These are phyloP conservation scores for Psephotus haematonotus DNA, from an alignment of 2,113 vertebrate genomes.

Conservation along the genomic window DNA sequence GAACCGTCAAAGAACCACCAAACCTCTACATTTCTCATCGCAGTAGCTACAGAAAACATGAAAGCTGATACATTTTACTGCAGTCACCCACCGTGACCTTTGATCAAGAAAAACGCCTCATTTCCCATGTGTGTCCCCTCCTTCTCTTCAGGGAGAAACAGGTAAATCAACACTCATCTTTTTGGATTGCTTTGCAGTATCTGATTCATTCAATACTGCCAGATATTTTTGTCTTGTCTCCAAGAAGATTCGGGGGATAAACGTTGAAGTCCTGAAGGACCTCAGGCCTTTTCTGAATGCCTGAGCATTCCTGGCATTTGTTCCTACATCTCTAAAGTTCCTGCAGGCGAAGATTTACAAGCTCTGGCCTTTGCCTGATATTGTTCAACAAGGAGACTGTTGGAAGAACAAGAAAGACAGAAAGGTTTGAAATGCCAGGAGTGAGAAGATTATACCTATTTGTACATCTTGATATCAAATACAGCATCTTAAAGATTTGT, in stretches of 20 bases:
- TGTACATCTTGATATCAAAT: background rate
- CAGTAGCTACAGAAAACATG: background rate
- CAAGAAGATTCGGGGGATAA: conserved; percentile 3
- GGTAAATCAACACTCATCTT: conserved; percentile 21
- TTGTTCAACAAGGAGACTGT: conserved; percentile 24
- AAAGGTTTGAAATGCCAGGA: conserved; percentile 3
- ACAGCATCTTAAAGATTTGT: background rate
- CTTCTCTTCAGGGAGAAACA: background rate
- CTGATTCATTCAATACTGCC: background rate
- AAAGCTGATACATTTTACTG: background rate
- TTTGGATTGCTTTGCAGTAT: background rate
- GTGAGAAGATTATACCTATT: background rate
- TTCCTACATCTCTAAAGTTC: conserved; percentile 41
- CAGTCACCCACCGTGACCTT: background rate
- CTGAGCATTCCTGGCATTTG: conserved; percentile 55
- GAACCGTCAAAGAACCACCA: background rate
- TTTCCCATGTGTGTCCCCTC: background rate
- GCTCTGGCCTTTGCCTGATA: conserved; percentile 27
- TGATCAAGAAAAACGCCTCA: background rate
- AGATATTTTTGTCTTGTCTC: conserved; percentile 43
- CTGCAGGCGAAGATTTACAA: conserved; percentile 40
- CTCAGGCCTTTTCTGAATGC: background rate
- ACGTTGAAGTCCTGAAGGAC: background rate
- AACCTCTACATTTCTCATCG: background rate
- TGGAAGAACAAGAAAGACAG: conserved; percentile 50